A percentile compares a stretch with the other conserved stretches of the same genome.
phyloP scores from a whole-genome alignment of 2,888 invertebrate genomes.

The Chesias legatella region DNA sequence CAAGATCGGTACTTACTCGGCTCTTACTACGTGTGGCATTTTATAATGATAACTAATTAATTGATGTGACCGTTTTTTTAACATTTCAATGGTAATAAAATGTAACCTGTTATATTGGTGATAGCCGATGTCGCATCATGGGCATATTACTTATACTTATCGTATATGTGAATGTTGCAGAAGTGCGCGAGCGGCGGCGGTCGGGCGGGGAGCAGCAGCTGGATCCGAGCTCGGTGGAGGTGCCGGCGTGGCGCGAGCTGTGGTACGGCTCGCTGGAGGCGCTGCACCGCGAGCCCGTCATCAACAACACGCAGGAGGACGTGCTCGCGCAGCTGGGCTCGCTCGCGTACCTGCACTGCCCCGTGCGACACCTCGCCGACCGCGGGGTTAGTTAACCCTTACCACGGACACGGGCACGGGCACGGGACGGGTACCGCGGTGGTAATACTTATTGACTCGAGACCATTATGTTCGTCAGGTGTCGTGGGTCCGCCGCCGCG shows the following conservation, averaged over 20 bases:
- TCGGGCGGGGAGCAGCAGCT: conserved; percentile 22
- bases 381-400: conserved; percentile 77
- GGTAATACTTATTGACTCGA: no score
- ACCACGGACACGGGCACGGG: no score
- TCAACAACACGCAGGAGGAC: conserved; percentile 88
- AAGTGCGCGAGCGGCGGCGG: conserved; percentile 30
- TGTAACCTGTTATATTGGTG: no score
- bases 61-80: no score
- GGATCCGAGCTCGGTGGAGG: conserved; percentile 40
- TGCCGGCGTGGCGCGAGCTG: conserved; percentile 82
- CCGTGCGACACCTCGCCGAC: conserved; percentile 87
- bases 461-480: conserved; percentile 82
- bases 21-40: no score
- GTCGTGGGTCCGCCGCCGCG: conserved; percentile 94
- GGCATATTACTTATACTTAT: no score
- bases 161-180: no score
- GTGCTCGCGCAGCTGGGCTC: conserved; percentile 88
- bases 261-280: conserved; percentile 79
- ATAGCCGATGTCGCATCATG: no score
- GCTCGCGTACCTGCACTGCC: conserved; percentile 89
- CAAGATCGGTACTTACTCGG: no score
- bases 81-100: no score
- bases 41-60: no score
- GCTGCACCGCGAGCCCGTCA: conserved; percentile 66
- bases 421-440: no score